Base-by-base conservation (phyloP, 2,113 vertebrate genomes). In the Poecilia latipinna region DNA sequence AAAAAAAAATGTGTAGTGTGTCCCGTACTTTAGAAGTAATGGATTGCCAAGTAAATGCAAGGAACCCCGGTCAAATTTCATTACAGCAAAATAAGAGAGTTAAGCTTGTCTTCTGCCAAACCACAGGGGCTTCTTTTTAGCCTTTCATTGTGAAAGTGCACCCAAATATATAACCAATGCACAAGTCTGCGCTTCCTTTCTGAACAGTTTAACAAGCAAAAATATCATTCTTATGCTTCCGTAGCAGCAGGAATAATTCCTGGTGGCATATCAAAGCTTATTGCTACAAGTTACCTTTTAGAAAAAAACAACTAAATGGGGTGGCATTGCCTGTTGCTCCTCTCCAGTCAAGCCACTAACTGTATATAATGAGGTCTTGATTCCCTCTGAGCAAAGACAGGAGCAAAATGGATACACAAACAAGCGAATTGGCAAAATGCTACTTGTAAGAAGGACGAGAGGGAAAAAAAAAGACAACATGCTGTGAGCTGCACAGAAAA, bases 311-410 rank as follows among this genome's bases (percentile, higher is more conserved):
- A 61, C 68, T 73, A 65, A 78, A 70, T 13, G 68, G 61, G 8
- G 65, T 31, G 13, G 33, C 54, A 72, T 64, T 74, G 68, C 73
- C 73, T 70, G 35, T 77, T 79, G 70, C 80, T 79, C 72, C 51
- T 79, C 72, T 77, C 33, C 81, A 75, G 76, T 83, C 68, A 57
- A 74, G 70, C 63, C 62, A 72, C 67, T 72, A 78, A 75, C 74
- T 67, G 80, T 68, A 64, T 74, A 79, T 74, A 83, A 83, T 80
- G 31, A 75, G 65, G 42, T 73, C 66, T 77, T 77, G 57, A 75
- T 72, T 73, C 35, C 68, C 72, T 77, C 3, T 0, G 61, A 74
- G 17, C 24, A 65, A 73, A 51, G 31, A 64, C 8, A 32, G 7
- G 44, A 8, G 29, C 7, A n/a, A 65, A 39, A 57, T 24, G 44